These are phyloP conservation scores for Rattus norvegicus DNA, from an alignment of 2,113 vertebrate species.

Conservation along the genomic window DNA sequence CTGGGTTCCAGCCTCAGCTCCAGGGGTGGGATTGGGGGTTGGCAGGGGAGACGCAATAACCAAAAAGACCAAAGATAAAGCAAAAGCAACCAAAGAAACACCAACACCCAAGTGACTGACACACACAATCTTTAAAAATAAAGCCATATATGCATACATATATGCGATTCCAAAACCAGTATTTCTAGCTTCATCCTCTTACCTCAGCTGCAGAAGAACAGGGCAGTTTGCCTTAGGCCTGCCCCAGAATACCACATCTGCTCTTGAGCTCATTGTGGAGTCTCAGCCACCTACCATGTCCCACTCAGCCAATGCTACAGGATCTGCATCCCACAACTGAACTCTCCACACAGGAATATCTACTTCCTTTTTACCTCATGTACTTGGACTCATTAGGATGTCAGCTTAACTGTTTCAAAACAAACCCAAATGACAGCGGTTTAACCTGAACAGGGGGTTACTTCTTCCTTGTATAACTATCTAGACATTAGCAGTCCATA, in stretches of 20 bases:
- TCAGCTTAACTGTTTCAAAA: neutral
- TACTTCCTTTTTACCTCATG: neutral
- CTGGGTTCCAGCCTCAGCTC: neutral
- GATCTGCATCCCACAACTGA: neutral
- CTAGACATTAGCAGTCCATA: constrained; percentile 17
- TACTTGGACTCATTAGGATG: neutral
- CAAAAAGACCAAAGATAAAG: neutral
- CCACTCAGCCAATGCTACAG: neutral
- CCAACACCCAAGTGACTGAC: neutral
- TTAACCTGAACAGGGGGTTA: neutral
- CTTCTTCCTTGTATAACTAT: neutral
- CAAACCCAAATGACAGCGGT: neutral
- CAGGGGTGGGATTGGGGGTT: neutral
- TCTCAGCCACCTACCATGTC: neutral
- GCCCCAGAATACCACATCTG: neutral
- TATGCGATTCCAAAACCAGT: neutral
- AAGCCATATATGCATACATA: neutral
- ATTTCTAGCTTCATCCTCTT: neutral
- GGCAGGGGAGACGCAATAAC: neutral
- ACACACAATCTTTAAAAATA: neutral
- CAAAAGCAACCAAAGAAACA: neutral
- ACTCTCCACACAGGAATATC: neutral
- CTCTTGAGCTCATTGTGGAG: neutral
- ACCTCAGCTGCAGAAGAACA: neutral
- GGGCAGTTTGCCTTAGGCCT: neutral